Evolutionary conservation across 2,888 invertebrate genomes (phyloP).

Genomic region (Cryptus armator): DNA sequence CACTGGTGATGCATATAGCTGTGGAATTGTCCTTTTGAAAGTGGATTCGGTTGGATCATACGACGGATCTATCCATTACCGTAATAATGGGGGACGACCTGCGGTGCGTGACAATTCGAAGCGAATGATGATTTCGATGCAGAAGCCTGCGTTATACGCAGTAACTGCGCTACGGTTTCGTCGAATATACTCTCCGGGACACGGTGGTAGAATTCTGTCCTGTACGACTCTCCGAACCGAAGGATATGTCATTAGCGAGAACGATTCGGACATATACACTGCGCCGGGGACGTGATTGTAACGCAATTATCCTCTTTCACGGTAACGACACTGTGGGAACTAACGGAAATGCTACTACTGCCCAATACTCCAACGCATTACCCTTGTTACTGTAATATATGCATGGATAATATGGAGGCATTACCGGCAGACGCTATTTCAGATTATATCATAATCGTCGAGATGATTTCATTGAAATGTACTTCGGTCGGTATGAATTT

Average conservation of each 20-base stretch:
- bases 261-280: constrained; percentile 55
- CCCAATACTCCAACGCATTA: constrained; percentile 2
- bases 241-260: constrained; percentile 64
- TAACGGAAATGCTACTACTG: background rate
- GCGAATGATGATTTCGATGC: constrained; percentile 60
- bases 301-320: constrained; percentile 58
- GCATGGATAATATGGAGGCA: background rate
- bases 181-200: background rate
- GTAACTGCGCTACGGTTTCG: constrained; percentile 7
- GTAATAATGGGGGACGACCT: constrained; percentile 54
- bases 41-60: constrained; percentile 43
- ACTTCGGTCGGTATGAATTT: background rate
- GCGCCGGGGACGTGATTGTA: constrained; percentile 47
- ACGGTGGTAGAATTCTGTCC: constrained; percentile 1
- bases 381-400: constrained; percentile 10
- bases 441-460: constrained; percentile 16
- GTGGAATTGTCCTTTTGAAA: constrained; percentile 61
- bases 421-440: constrained; percentile 8
- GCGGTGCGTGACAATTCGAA: constrained; percentile 59
- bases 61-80: constrained; percentile 55
- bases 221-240: constrained; percentile 26
- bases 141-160: constrained; percentile 11
- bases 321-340: constrained; percentile 16
- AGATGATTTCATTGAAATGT: constrained; percentile 12
- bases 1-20: background rate